phyloP scores from a whole-genome alignment of 92 coral and sea anemone species.

The Galaxea fascicularis region DNA sequence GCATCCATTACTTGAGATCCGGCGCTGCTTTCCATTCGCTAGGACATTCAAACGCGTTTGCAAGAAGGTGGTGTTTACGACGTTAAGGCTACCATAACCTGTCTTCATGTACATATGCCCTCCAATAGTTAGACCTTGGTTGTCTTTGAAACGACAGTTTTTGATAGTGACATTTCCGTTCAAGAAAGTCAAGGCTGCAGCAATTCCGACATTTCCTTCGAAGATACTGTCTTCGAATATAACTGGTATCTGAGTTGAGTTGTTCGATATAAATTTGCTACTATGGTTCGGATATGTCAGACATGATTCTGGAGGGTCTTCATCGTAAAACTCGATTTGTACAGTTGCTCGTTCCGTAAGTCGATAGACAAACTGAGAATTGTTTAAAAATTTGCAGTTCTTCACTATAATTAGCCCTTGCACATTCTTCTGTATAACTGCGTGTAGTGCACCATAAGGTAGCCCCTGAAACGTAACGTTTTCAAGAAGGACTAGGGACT shows the following conservation, averaged over 20 bases:
- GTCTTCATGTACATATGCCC: slow-evolving; percentile 40
- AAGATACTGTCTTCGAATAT: slow-evolving; percentile 37
- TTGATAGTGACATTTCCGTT: slow-evolving; percentile 34
- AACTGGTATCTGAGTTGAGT: slow-evolving; percentile 8
- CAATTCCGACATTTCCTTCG: slow-evolving; percentile 48
- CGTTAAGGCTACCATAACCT: slow-evolving; percentile 42
- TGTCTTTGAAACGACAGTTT: slow-evolving; percentile 49
- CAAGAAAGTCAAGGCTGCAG: slow-evolving; percentile 37
- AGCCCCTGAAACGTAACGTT: slow-evolving; percentile 31
- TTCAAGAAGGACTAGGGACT: background rate
- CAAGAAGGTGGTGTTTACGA: slow-evolving; percentile 42
- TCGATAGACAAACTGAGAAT: slow-evolving; percentile 4
- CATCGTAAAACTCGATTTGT: background rate
- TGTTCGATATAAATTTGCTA: background rate
- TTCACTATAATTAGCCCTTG: background rate
- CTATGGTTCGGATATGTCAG: background rate
- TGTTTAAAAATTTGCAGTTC: slow-evolving; percentile 30
- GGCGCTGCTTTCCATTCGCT: background rate
- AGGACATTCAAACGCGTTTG: slow-evolving; percentile 2
- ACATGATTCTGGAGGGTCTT: slow-evolving; percentile 4
- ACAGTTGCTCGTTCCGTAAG: slow-evolving; percentile 1
- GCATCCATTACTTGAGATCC: background rate
- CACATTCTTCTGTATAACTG: background rate
- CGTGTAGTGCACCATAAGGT: background rate
- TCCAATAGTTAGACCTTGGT: slow-evolving; percentile 25